Evolutionary conservation across 2,888 invertebrate genomes (phyloP).

Genomic region (Aspidiotus rigidus): DNA sequence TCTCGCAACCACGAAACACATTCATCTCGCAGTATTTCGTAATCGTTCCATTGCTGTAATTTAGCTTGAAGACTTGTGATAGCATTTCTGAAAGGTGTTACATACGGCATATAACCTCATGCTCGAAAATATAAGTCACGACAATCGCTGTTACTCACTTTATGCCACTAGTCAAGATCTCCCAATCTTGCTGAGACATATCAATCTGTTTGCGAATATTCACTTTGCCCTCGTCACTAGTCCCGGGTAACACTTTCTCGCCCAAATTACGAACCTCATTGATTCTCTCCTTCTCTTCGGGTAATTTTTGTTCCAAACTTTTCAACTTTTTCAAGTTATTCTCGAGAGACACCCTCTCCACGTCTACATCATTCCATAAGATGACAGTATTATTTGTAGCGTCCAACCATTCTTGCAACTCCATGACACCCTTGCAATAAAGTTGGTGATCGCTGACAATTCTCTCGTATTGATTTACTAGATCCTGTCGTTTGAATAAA

Average conservation of each 20-base stretch:
- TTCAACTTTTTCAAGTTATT: conserved; percentile 78
- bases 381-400: conserved; percentile 71
- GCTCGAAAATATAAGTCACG: neutral
- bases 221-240: conserved; percentile 69
- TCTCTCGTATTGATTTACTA: conserved; percentile 74
- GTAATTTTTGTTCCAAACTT: conserved; percentile 65
- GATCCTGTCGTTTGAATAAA: conserved; percentile 44
- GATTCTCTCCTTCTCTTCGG: conserved; percentile 77
- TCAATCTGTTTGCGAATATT: conserved; percentile 81
- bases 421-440: conserved; percentile 76
- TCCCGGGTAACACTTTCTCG: conserved; percentile 81
- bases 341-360: conserved; percentile 73
- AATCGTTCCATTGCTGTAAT: conserved; percentile 83
- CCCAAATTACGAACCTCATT: conserved; percentile 71
- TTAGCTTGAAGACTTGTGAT: conserved; percentile 72
- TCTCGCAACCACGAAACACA: conserved; percentile 80
- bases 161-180: conserved; percentile 65
- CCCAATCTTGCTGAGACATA: conserved; percentile 82
- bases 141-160: conserved; percentile 42
- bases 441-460: conserved; percentile 83
- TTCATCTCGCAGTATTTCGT: conserved; percentile 74
- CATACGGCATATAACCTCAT: neutral
- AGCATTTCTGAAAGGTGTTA: conserved; percentile 19
- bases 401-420: conserved; percentile 78
- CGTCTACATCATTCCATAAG: conserved; percentile 71